Percentiles rank a stretch among this genome's conserved stretches.
phyloP scores from a whole-genome alignment of 2,797 vertebrate genomes.

The Characodon lateralis region DNA sequence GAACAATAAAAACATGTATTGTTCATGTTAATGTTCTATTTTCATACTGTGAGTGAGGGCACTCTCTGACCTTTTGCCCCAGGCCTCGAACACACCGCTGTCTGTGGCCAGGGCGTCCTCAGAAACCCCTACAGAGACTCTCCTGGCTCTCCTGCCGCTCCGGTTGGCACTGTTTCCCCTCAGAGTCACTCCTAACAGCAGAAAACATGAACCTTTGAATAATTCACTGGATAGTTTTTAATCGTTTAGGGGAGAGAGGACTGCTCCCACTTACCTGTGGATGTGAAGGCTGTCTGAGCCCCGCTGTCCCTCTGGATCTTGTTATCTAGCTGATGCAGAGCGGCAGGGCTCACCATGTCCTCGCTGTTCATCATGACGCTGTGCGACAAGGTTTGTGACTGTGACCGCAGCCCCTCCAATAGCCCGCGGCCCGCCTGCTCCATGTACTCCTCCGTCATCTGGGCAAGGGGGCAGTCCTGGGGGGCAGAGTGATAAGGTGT shows the following conservation, averaged over 20 bases:
- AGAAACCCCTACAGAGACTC: slow-evolving; percentile 90
- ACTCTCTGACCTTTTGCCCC: slow-evolving; percentile 87
- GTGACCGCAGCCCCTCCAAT: slow-evolving; percentile 86
- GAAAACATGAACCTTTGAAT: slow-evolving; percentile 4
- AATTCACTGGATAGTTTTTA: background rate
- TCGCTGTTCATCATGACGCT: slow-evolving; percentile 73
- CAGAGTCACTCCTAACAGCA: slow-evolving; percentile 86
- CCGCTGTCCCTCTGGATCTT: slow-evolving; percentile 83
- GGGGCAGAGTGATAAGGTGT: slow-evolving; percentile 90
- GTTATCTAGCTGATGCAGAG: slow-evolving; percentile 76
- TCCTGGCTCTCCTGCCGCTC: slow-evolving; percentile 87
- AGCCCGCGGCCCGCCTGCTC: slow-evolving; percentile 88
- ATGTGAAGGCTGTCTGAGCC: slow-evolving; percentile 74
- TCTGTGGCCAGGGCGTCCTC: slow-evolving; percentile 96
- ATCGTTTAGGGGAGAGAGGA: background rate
- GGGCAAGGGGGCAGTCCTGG: slow-evolving; percentile 90
- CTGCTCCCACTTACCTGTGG: slow-evolving; percentile 66
- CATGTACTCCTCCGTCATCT: slow-evolving; percentile 92
- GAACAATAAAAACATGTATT: background rate
- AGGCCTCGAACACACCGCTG: slow-evolving; percentile 97
- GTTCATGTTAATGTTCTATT: background rate
- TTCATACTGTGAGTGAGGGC: background rate
- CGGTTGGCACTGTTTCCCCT: slow-evolving; percentile 88
- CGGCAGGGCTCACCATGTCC: slow-evolving; percentile 53
- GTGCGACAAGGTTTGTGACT: slow-evolving; percentile 71